Conservation (phyloP, 1,140 invertebrate species). For the Cyrtorhinus lividipennis region DNA sequence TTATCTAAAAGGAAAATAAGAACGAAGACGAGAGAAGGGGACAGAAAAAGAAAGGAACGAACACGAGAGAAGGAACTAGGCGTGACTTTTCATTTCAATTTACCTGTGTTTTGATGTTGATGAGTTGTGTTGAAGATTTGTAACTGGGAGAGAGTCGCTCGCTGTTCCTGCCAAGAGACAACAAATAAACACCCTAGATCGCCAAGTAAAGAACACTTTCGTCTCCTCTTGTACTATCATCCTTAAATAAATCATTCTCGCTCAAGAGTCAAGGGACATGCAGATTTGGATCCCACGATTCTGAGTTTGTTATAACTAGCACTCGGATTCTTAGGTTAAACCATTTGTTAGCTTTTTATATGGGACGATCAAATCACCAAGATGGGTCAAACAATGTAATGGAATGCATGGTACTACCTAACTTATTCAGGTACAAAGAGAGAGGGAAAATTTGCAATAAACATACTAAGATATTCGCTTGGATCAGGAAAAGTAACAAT, state of each 20-base stretch:
- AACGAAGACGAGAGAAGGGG: not conserved
- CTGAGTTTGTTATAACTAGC: not conserved
- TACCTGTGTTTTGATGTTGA: constrained; percentile 20
- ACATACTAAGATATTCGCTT: too few species aligned
- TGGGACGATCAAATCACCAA: too few species aligned
- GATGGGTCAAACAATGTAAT: too few species aligned
- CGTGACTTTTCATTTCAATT: not conserved
- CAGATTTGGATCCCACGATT: not conserved
- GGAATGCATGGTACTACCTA: too few species aligned
- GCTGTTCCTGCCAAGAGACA: constrained; percentile 21
- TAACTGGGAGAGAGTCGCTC: constrained; percentile 19
- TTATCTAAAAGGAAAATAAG: not conserved
- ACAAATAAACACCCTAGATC: constrained; percentile 19
- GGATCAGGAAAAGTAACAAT: too few species aligned
- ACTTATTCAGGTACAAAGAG: too few species aligned
- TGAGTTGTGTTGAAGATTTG: constrained; percentile 20
- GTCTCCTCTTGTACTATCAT: not conserved
- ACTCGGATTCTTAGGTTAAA: not conserved
- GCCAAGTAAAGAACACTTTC: constrained; percentile 15
- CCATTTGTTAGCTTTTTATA: too few species aligned
- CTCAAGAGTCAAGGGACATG: not conserved
- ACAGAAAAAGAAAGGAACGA: not conserved
- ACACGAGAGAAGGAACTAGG: not conserved
- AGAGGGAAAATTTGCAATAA: too few species aligned
- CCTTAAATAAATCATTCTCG: not conserved